Conservation (phyloP, 2,888 invertebrate species). For the Tetragnatha montana region DNA sequence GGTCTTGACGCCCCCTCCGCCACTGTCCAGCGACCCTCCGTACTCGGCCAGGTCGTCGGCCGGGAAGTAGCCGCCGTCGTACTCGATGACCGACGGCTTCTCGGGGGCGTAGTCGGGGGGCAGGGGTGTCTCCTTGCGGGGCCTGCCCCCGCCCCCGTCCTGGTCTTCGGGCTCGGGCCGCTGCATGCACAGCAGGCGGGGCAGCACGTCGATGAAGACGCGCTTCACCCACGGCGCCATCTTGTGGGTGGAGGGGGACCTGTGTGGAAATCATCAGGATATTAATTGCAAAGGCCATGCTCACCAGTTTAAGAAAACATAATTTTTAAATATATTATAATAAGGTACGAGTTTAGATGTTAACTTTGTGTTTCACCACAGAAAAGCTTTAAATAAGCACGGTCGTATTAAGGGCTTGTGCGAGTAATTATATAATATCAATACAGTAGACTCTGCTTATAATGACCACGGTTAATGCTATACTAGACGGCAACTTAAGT, state of each 20-base stretch:
- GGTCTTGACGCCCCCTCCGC: slow-evolving; percentile 23
- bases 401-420: no score
- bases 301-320: no score
- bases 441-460: no score
- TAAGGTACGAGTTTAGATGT: no score
- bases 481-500: no score
- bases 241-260: slow-evolving; percentile 86
- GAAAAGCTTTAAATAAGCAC: no score
- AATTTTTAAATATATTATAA: no score
- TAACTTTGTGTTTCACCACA: no score
- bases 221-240: slow-evolving; percentile 93
- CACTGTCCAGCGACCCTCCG: slow-evolving; percentile 41
- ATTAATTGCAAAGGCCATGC: no score
- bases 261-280: no score
- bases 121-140: slow-evolving; percentile 39
- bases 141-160: neutral
- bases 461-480: no score
- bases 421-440: no score
- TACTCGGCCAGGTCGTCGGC: slow-evolving; percentile 41
- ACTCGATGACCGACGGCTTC: slow-evolving; percentile 66
- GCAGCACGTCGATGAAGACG: slow-evolving; percentile 94
- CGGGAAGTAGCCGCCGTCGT: slow-evolving; percentile 60
- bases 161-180: slow-evolving; percentile 83
- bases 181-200: slow-evolving; percentile 91
- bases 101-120: slow-evolving; percentile 49